phyloP scores from a whole-genome alignment of 2,113 vertebrate species.

The Seriola aureovittata region DNA sequence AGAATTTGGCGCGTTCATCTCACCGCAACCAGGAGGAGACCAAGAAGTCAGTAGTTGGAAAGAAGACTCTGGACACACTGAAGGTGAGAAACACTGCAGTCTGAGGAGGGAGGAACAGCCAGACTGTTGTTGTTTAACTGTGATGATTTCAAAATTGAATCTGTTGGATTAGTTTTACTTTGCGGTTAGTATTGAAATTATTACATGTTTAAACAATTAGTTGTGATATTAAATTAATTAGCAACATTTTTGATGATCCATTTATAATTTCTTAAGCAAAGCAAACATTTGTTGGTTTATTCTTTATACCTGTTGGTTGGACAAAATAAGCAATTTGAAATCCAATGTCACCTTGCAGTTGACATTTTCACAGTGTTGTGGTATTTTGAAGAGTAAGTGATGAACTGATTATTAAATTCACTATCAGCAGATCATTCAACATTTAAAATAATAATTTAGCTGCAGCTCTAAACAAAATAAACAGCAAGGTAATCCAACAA shows the following conservation, averaged over 20 bases:
- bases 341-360: neutral
- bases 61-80: conserved; percentile 60
- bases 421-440: no score
- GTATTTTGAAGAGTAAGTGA: neutral
- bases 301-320: neutral
- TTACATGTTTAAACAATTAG: neutral
- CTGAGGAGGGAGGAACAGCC: neutral
- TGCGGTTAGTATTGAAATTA: neutral
- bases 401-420: no score
- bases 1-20: conserved; percentile 23
- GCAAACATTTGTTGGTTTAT: neutral
- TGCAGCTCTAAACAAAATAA: neutral
- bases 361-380: neutral
- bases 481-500: neutral
- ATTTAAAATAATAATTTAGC: no score
- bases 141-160: neutral
- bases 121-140: neutral
- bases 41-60: conserved; percentile 61
- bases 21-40: conserved; percentile 68
- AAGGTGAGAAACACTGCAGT: conserved; percentile 63
- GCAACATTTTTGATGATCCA: neutral
- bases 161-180: neutral
- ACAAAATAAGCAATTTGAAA: neutral
- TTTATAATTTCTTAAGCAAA: no score
- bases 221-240: neutral